phyloP scores from a whole-genome alignment of 2,797 vertebrate genomes.

The Galagoides demidoff region DNA sequence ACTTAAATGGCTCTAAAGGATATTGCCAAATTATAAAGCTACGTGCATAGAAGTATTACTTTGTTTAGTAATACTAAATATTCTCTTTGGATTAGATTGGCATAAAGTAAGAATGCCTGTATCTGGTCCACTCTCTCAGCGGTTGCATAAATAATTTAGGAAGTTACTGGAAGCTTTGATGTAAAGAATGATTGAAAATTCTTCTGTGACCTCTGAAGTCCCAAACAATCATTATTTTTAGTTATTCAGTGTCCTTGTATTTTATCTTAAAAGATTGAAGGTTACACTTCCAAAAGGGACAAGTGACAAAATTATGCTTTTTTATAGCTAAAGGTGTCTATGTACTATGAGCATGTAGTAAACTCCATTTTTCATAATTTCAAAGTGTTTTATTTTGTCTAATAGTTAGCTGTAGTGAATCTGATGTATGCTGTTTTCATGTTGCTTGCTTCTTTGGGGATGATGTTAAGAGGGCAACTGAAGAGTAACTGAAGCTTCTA shows the following conservation, averaged over 20 bases:
- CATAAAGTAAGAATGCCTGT: not conserved
- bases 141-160: not conserved
- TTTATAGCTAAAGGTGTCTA: not conserved
- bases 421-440: not conserved
- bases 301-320: not conserved
- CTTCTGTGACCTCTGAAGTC: not conserved
- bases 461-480: not conserved
- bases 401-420: not conserved
- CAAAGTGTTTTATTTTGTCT: not conserved
- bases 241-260: not conserved
- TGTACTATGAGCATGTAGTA: not conserved
- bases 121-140: not conserved
- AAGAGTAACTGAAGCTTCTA: not conserved
- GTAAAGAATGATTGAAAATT: not conserved
- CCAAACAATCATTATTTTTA: not conserved
- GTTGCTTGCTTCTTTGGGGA: not conserved
- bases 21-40: not conserved
- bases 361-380: not conserved
- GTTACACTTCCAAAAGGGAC: not conserved
- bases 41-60: not conserved
- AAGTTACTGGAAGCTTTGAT: not conserved
- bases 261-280: not conserved
- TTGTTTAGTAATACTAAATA: not conserved
- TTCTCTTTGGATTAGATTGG: not conserved
- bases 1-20: no score